Evolutionary conservation across 2,113 vertebrate genomes (phyloP), one percentile per base, ranked within the genome.

Genomic region (Percina caprodes): DNA sequence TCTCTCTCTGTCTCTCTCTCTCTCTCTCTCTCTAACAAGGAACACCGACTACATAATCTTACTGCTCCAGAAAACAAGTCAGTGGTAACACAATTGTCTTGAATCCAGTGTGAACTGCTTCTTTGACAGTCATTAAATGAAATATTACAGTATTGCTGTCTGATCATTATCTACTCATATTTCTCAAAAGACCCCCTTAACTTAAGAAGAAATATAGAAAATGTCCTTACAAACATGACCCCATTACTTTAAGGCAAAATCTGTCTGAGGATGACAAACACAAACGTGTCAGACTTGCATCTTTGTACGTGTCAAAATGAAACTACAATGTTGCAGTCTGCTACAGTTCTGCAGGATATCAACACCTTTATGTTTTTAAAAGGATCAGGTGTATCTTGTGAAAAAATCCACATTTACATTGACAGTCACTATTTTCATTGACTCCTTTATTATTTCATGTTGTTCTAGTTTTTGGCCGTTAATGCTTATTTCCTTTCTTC

Each of bases 1-100:
- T 56, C 74, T 0, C 39, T 55, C 42, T 56, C 74, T n/a, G n/a
- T 0, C 39, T 55, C 42, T 56, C 74, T 69, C 71, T 26, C 76
- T 46, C 42, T 51, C n/a, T 39, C 60, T 55, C 39, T 55, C 45
- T 56, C 74, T 0, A n/a, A 1, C 56, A 55, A 42, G 23, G 26
- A 69, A 62, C 12, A 15, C 46, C 39, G 52, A 59, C 58, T 33
- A 13, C 14, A 77, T 58, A 39, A 51, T 24, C 6, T 68, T 30
- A 3, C 61, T 26, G 24, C 74, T 18, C 23, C 15, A 56, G 68
- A 51, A 74, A 71, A 78, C 24, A 30, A 48, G 24, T 55, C 71
- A 62, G 33, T 1, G 42, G 54, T 33, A 42, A 58, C n/a, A 26
- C 33, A 33, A 33, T 23, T 4, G 7, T 60, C 55, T 69, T 49